Conservation (phyloP, 1,140 invertebrate species). For the Mesaphorura yosii region DNA sequence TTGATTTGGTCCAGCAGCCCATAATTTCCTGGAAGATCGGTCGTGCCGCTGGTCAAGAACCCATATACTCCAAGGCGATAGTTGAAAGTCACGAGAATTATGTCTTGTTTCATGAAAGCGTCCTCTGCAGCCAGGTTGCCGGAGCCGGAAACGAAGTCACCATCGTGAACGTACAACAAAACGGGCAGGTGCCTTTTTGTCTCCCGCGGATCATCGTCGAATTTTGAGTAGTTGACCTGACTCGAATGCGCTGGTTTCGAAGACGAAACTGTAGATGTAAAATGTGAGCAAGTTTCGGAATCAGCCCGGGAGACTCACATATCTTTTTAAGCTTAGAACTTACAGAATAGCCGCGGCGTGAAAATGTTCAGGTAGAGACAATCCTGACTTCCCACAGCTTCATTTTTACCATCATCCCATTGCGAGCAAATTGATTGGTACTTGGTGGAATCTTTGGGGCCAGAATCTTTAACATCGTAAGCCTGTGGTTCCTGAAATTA, state of each 20-base stretch:
- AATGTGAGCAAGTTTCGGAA: no score
- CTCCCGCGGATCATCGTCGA: neutral
- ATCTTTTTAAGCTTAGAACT: no score
- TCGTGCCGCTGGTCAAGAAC: slow-evolving; percentile 75
- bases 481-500: neutral
- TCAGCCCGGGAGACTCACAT: no score
- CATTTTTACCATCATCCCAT: neutral
- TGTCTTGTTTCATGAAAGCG: slow-evolving; percentile 78
- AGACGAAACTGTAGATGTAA: no score
- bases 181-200: slow-evolving; percentile 55
- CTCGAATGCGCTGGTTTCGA: no score
- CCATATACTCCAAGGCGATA: slow-evolving; percentile 86
- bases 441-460: slow-evolving; percentile 2
- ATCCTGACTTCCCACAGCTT: slow-evolving; percentile 41
- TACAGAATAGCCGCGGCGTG: slow-evolving; percentile 46
- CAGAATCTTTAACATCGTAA: neutral
- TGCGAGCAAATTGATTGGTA: slow-evolving; percentile 1
- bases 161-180: slow-evolving; percentile 93
- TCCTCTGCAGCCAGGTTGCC: slow-evolving; percentile 83
- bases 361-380: slow-evolving; percentile 91
- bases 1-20: slow-evolving; percentile 83
- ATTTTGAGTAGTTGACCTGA: neutral
- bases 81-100: slow-evolving; percentile 91
- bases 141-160: slow-evolving; percentile 81
- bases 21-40: slow-evolving; percentile 88